phyloP scores from a whole-genome alignment of 2,113 vertebrate genomes.

The Phoenicopterus ruber region DNA sequence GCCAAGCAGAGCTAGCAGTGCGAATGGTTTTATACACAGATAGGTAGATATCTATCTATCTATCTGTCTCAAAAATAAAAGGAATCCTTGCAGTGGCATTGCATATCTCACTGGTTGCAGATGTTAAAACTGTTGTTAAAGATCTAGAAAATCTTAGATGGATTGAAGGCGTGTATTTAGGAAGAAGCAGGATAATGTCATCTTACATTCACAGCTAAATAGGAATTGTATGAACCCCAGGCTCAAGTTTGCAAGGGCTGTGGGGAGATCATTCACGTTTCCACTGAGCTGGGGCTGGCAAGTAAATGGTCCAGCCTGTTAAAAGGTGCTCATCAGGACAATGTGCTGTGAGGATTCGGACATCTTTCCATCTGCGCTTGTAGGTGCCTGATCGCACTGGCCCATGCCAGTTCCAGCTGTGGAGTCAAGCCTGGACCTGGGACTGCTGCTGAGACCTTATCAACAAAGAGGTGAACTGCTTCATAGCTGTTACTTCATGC shows the following conservation, averaged over 20 bases:
- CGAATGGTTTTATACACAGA: neutral
- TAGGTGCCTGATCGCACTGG: too few relatives aligned
- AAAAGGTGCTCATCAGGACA: neutral
- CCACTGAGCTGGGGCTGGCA: neutral
- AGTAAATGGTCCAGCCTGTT: neutral
- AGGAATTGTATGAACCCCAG: accelerated
- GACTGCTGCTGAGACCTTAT: accelerated
- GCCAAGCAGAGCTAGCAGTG: neutral
- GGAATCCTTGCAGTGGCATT: neutral
- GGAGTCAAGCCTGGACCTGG: neutral
- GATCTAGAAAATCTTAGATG: neutral
- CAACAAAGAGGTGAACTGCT: neutral
- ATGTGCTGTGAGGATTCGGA: neutral
- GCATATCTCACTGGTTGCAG: neutral
- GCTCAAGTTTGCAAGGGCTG: neutral
- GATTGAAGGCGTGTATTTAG: neutral
- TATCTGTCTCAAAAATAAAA: neutral
- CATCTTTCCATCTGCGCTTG: neutral
- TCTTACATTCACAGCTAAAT: neutral
- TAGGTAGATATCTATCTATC: too few relatives aligned
- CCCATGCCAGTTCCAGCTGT: neutral
- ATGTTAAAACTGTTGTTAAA: neutral
- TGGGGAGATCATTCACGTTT: neutral
- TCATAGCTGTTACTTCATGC: neutral
- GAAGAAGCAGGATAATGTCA: neutral